Conservation (phyloP, 2,888 invertebrate genomes). For the Arenicola marina region DNA sequence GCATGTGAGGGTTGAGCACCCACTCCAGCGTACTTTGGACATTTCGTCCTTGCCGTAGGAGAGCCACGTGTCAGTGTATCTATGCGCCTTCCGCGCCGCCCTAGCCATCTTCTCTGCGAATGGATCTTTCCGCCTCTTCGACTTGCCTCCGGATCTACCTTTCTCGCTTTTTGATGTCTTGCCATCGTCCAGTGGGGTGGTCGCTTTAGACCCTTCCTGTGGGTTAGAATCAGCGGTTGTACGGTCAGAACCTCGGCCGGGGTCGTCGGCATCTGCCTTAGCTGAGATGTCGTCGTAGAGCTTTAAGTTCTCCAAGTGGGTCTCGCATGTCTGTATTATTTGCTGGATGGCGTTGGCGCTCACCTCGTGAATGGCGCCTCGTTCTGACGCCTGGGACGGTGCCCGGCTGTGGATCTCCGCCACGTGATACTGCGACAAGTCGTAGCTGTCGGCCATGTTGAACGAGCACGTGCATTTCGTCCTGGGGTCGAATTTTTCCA, state of each 20-base stretch:
- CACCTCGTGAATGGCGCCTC: slow-evolving; percentile 15
- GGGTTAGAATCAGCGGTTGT: not conserved
- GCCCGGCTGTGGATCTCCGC: slow-evolving; percentile 20
- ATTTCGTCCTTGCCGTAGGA: slow-evolving; percentile 56
- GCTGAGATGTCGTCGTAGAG: not conserved
- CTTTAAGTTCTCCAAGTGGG: slow-evolving; percentile 35
- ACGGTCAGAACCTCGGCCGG: no score
- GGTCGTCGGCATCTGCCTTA: not conserved
- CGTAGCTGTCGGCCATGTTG: slow-evolving; percentile 38
- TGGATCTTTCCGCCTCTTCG: slow-evolving; percentile 33
- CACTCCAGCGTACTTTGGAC: slow-evolving; percentile 58
- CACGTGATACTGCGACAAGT: slow-evolving; percentile 37
- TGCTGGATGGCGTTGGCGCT: slow-evolving; percentile 44
- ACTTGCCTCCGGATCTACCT: slow-evolving; percentile 20
- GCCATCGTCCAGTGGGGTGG: not conserved
- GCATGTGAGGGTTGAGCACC: slow-evolving; percentile 50
- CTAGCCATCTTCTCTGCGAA: slow-evolving; percentile 41
- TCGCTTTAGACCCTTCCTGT: not conserved
- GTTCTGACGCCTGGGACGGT: not conserved
- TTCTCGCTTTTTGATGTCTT: slow-evolving; percentile 17
- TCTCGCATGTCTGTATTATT: slow-evolving; percentile 50
- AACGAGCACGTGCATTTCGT: slow-evolving; percentile 42
- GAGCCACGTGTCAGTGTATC: slow-evolving; percentile 49
- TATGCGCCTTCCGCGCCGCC: slow-evolving; percentile 50
- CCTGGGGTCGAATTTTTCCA: slow-evolving; percentile 53